These are phyloP conservation scores for Geophilus truncorum DNA, from an alignment of 2,888 invertebrate genomes.

Conservation along the genomic window DNA sequence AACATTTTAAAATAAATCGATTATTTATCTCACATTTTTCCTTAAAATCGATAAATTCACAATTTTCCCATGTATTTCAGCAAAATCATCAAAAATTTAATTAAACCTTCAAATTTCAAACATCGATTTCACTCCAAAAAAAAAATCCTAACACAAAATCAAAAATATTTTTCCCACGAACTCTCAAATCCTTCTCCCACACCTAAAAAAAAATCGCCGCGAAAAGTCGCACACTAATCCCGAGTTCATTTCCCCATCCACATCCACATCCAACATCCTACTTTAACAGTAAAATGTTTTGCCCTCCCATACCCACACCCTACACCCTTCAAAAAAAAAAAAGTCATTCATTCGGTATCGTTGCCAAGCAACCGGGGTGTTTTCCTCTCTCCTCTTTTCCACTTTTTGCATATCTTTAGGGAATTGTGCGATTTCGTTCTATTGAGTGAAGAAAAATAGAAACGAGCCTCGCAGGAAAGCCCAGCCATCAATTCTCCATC, in stretches of 20 bases:
- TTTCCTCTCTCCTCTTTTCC: neutral
- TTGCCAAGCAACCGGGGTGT: slow-evolving; percentile 14
- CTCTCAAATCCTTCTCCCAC: neutral
- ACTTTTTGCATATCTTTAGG: slow-evolving; percentile 15
- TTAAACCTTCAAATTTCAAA: no score
- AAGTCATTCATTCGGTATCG: neutral
- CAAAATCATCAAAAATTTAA: no score
- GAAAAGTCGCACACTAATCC: neutral
- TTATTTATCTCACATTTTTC: no score
- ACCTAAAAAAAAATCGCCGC: neutral
- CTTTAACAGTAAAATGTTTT: neutral
- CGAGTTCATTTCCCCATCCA: neutral
- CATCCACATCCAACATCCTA: neutral
- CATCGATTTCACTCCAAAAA: no score
- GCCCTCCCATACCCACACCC: neutral
- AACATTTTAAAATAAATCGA: no score
- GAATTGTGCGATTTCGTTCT: slow-evolving; percentile 23
- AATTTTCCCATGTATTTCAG: no score
- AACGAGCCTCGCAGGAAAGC: slow-evolving; percentile 3
- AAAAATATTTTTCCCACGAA: neutral
- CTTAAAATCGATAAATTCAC: no score
- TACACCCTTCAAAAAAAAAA: neutral
- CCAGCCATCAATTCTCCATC: neutral
- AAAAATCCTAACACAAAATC: neutral
- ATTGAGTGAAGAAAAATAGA: slow-evolving; percentile 23